Base-by-base conservation (phyloP, 2,113 vertebrate species). In the Hoplias malabaricus region DNA sequence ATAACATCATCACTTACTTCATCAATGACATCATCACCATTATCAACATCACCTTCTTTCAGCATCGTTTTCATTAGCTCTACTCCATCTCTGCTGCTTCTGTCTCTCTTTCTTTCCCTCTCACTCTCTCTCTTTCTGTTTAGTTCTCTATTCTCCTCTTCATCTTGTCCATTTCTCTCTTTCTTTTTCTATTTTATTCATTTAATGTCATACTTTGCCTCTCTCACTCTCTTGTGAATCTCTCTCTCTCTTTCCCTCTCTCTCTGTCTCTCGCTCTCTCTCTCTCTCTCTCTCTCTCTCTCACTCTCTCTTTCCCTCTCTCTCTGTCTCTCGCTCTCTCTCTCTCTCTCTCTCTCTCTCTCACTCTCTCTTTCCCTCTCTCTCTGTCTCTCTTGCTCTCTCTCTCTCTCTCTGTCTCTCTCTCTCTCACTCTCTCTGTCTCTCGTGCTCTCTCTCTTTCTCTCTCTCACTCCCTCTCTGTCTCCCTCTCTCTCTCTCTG, bases 361-460 rank as follows among this genome's bases (percentile, higher is more conserved):
- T 62, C 27, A n/a, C 16, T 48, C 27, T 50, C 42, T 23, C 46
- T 33, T 50, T 66, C 5, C 12, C 40, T 42, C 40, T 42, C 40
- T n/a, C n/a, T n/a, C n/a, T n/a, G n/a, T n/a, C n/a, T n/a, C n/a
- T n/a, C n/a, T n/a, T n/a, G n/a, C n/a, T 42, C 40, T 42, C 40
- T 42, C 40, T 42, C 40, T 42, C 40, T 42, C 40, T 42, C 40
- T 42, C 40, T 42, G 5, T 42, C 5, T 42, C 0, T 68, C 63
- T 86, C 71, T 80, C 80, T 77, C 62, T 68, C 62, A 68, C 29
- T 14, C 54, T 76, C 40, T 40, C 13, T 50, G 7, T 59, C 43
- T 75, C 66, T 76, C 71, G 79, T 46, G 83, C 56, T 80, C 69
- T 74, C 54, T 79, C 79, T 79, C 80, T 80, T 59, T 43, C 63